A percentile compares a stretch with the other conserved stretches of the same genome.
These are phyloP conservation scores for Nyctalus aviator DNA, from an alignment of 2,797 vertebrate species.

Conservation along the genomic window DNA sequence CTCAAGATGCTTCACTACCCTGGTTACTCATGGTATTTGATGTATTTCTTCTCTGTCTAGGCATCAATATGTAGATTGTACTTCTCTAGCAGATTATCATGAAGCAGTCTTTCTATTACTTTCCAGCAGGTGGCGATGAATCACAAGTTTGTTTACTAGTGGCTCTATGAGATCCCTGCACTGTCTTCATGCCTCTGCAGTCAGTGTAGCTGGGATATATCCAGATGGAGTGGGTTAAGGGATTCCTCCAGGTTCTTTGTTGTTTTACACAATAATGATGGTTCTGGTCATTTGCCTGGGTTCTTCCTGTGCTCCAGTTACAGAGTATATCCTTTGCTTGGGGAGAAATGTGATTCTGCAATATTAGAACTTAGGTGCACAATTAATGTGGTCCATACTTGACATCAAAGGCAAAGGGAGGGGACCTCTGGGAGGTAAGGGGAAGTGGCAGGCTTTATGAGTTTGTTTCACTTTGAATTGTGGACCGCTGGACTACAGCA, in stretches of 20 bases:
- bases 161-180: background rate
- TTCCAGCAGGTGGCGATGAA: background rate
- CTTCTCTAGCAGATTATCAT: background rate
- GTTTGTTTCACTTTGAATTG: background rate
- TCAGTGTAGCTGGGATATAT: background rate
- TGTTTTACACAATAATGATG: background rate
- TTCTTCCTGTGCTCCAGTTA: background rate
- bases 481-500: background rate
- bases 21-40: background rate
- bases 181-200: background rate
- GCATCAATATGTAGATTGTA: background rate
- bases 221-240: background rate
- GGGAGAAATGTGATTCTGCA: background rate
- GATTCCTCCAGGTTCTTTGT: background rate
- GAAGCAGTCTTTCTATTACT: background rate
- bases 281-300: background rate
- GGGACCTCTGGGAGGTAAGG: background rate
- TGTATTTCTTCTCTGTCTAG: background rate
- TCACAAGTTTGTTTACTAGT: background rate
- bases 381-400: background rate
- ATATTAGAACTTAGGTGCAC: background rate
- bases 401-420: background rate
- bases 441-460: background rate
- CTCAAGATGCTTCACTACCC: background rate
- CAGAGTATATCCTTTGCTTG: background rate